Evolutionary conservation across 2,113 vertebrate genomes (phyloP), one percentile per base, ranked within the genome.

Genomic region (Cryptomyrus ogoouensis): DNA sequence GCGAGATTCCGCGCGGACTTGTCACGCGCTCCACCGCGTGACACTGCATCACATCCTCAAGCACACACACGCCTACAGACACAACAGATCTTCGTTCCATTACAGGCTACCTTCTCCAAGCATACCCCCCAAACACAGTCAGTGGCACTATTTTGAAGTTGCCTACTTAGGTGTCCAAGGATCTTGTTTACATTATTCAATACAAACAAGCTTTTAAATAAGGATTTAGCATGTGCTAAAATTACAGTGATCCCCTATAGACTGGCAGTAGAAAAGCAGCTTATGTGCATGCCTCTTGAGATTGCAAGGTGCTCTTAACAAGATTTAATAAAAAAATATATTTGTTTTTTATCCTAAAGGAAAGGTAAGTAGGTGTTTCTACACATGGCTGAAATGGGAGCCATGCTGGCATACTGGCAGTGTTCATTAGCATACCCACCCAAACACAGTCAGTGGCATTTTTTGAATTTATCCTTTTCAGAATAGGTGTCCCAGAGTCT

Each of bases 201-300:
- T 70, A 13, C 35, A 24, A 89, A 66, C 52, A 56, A 24, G 53
- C 66, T 52, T 52, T 50, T 91, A 39, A 77, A 89, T 58, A 90
- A 80, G 49, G 70, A 87, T 56, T 70, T 66, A 50, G 46, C 62
- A 77, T 89, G 85, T 1, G 6, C 27, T 87, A 39, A 46, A 86
- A 83, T 39, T 42, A 70, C 46, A 87, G 15, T 91, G 92, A 89
- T 17, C 89, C 89, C 86, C 83, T 90, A 27, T 21, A 80, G 83
- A 62, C 53, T 90, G 90, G 80, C 39, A 50, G 77, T 24, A 84
- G 56, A 86, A 42, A 7, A 52, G 15, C 47, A n/a, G 44, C 12
- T 77, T 39, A 19, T 77, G 13, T 39, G 12, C 27, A 77, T 77
- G 5, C 5, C 70, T 39, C 27, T 7, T 77, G 66, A 13, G 27